A percentile compares a stretch with the other conserved stretches of the same genome.
Conservation (phyloP, 2,888 invertebrate species). For the Petrolisthes manimaculis region DNA sequence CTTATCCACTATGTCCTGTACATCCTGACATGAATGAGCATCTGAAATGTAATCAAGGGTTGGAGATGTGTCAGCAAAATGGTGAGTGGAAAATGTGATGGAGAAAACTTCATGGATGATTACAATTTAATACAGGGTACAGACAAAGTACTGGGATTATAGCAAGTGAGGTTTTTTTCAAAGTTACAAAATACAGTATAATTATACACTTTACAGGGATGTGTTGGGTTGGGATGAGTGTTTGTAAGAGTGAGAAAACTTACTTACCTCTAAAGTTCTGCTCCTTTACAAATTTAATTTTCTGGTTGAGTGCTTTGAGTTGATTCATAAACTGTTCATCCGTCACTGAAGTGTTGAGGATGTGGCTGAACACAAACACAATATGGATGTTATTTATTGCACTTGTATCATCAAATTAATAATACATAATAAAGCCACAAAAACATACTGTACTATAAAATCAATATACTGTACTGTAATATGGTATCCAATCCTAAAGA, state of each 20-base stretch:
- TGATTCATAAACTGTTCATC: constrained; percentile 93
- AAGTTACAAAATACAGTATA: background rate
- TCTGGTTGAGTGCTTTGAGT: constrained; percentile 93
- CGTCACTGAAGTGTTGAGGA: constrained; percentile 84
- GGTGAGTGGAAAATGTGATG: too few species aligned
- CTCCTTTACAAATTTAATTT: constrained; percentile 94
- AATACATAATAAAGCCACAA: too few species aligned
- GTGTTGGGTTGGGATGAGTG: background rate
- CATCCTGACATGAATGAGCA: constrained; percentile 79
- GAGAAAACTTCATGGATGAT: too few species aligned
- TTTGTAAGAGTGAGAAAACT: background rate
- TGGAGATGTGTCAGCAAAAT: too few species aligned
- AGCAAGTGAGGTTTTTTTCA: background rate
- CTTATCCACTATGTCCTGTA: constrained; percentile 94
- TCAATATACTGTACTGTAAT: too few species aligned
- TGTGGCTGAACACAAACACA: constrained; percentile 43
- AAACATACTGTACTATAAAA: too few species aligned
- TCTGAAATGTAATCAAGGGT: constrained; percentile 68
- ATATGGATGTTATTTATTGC: too few species aligned
- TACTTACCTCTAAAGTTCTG: constrained; percentile 86
- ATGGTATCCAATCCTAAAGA: too few species aligned
- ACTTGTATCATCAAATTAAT: too few species aligned
- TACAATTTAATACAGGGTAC: too few species aligned
- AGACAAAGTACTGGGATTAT: background rate
- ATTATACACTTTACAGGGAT: background rate